These are phyloP conservation scores for Agrilus mali DNA, from an alignment of 2,888 invertebrate genomes.

Conservation along the genomic window DNA sequence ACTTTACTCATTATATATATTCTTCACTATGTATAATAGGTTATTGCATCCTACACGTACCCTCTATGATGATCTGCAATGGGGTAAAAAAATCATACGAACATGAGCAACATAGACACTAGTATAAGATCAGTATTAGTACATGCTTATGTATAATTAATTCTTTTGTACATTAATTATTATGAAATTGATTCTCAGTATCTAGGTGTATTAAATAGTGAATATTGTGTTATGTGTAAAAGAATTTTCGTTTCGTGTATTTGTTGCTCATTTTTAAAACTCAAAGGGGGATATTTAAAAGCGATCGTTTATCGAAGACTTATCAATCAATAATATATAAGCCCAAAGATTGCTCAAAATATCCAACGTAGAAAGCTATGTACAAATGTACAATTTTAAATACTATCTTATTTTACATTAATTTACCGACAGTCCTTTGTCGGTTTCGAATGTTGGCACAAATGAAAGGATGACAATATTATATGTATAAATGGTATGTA, in stretches of 20 bases:
- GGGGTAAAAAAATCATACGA: constrained; percentile 11
- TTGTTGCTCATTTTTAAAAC: too few relatives aligned
- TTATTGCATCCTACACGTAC: constrained; percentile 32
- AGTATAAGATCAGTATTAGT: neutral
- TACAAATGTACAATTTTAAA: constrained; percentile 33
- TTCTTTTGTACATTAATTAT: constrained; percentile 5
- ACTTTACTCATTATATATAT: too few relatives aligned
- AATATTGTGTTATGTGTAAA: too few relatives aligned
- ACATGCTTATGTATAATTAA: neutral
- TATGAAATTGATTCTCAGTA: too few relatives aligned
- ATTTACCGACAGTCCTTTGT: constrained; percentile 16
- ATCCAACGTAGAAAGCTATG: constrained; percentile 19
- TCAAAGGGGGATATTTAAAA: too few relatives aligned
- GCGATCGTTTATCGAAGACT: too few relatives aligned
- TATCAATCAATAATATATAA: too few relatives aligned
- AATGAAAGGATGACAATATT: constrained; percentile 13
- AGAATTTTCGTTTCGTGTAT: too few relatives aligned
- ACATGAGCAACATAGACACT: neutral
- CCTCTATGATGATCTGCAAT: constrained; percentile 22
- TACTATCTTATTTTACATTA: constrained; percentile 33
- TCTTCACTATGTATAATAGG: constrained; percentile 17
- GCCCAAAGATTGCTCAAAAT: too few relatives aligned
- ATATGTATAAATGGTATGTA: too few relatives aligned
- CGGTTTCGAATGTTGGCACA: constrained; percentile 24
- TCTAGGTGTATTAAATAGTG: too few relatives aligned